Base-by-base conservation (phyloP, 2,113 vertebrate species). In the Dolichallabes microphthalmus region DNA sequence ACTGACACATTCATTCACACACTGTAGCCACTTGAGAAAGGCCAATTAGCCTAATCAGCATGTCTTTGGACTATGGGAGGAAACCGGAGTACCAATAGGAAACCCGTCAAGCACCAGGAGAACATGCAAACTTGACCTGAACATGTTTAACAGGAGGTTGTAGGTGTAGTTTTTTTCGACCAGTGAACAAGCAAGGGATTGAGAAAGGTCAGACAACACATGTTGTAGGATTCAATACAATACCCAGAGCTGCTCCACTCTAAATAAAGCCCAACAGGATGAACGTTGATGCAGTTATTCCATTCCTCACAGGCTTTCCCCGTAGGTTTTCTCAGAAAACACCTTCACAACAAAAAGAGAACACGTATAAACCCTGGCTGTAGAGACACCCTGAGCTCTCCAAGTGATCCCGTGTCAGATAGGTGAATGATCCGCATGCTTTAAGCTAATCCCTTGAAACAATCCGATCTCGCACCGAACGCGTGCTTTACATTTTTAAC, bases 401-500 rank as follows among this genome's bases (percentile, higher is more conserved):
- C 1, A 45, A 3, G 20, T 10, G 22, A 12, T 75, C 45, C 27
- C 27, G 10, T 78, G 20, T 61, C 27, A 80, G 77, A 35, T 22
- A 80, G 55, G 60, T 35, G 55, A 60, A 79, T 13, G 27, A 79
- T 22, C 55, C 2, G 4, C 55, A 13, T 12, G 77, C 77, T 79
- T 60, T 3, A 20, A 2, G 20, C 15, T 61, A 80, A 80, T 80
- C 77, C 57, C 39, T 11, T 30, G 35, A 22, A 61, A 61, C 57
- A 80, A 45, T 80, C 27, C 15, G 58, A 80, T 79, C 77, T 79
- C 11, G 15, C 10, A 2, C 27, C 1, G 19, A 58, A 39, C 2
- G 52, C 19, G n/a, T 80, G 77, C 57, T 80, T 80, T 39, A 80
- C 57, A 61, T 80, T 22, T 4, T 61, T 80, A 80, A 39, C 77